Evolutionary conservation across 2,888 invertebrate species (phyloP), one percentile per base, ranked within the genome.

Genomic region (Caradrina kadenii): DNA sequence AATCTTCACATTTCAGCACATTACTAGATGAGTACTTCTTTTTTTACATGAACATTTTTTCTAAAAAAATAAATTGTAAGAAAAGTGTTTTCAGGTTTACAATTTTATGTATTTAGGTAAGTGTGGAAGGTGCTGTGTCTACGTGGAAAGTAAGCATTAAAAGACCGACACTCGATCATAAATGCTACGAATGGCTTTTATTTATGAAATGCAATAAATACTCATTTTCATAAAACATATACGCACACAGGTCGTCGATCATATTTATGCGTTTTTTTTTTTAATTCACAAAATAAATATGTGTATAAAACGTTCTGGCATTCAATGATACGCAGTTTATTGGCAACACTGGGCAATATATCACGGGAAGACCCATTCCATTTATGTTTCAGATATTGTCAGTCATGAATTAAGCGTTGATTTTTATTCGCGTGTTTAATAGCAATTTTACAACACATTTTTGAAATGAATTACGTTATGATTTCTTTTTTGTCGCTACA

Each of bases 381-480:
- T 85, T 85, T 85, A 68, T 72, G 70, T 80, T 81, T 77, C 79
- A 77, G 81, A 86, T 85, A 86, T 79, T 86, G 85, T 82, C 86
- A 75, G 72, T 73, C 84, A 82, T 86, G 83, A 80, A 79, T 86
- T 76, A 81, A 77, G 67, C 79, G 73, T 58, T 73, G 70, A 79
- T 73, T 81, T 84, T 84, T 76, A 73, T 76, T 78, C 59, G 54
- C 48, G 17, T 74, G 45, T 75, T 80, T 76, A 72, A 69, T 67
- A 69, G 54, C 66, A 76, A 49, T 76, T 75, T 73, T 42, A 79
- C 42, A 66, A 52, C 59, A 52, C 59, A 48, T 42, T 76, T 76
- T 69, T 61, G 11, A 63, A 60, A 21, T 6, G 62, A 55, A 68
- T 60, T 68, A 19, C 10, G 22, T 13, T 75, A 39, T 56, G 3